Evolutionary conservation across 1,140 invertebrate species (phyloP).

Genomic region (Heterodera schachtii): DNA sequence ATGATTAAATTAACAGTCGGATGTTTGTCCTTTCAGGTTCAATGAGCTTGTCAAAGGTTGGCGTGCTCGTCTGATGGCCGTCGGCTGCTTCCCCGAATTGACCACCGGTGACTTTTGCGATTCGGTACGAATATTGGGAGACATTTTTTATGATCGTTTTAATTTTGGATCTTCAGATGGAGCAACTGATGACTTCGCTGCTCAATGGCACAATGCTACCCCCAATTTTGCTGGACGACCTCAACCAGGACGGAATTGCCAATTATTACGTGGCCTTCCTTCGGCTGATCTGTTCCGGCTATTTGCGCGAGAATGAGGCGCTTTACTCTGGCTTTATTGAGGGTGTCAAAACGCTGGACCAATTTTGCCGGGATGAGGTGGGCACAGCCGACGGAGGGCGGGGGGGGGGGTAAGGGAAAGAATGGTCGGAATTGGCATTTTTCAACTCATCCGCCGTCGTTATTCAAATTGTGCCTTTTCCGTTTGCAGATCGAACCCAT

Average conservation of each 20-base stretch:
- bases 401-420: too few relatives aligned
- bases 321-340: slow-evolving; percentile 53
- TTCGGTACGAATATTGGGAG: slow-evolving; percentile 42
- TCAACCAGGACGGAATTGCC: slow-evolving; percentile 50
- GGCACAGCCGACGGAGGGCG: too few relatives aligned
- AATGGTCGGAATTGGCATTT: too few relatives aligned
- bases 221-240: slow-evolving; percentile 45
- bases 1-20: background rate
- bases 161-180: slow-evolving; percentile 44
- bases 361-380: slow-evolving; percentile 49
- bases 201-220: slow-evolving; percentile 36
- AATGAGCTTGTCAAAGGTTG: slow-evolving; percentile 43
- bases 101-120: slow-evolving; percentile 59
- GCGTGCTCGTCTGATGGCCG: slow-evolving; percentile 31
- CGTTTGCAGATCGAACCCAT: slow-evolving; percentile 45
- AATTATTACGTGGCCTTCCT: slow-evolving; percentile 57
- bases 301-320: slow-evolving; percentile 50
- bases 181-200: slow-evolving; percentile 40
- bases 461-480: too few relatives aligned
- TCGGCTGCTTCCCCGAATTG: slow-evolving; percentile 54
- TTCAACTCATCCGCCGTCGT: too few relatives aligned
- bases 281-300: slow-evolving; percentile 53
- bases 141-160: slow-evolving; percentile 1
- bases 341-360: slow-evolving; percentile 44
- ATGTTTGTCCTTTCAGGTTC: slow-evolving; percentile 33